phyloP scores from a whole-genome alignment of 2,797 vertebrate species.

The Notolepis coatsorum region DNA sequence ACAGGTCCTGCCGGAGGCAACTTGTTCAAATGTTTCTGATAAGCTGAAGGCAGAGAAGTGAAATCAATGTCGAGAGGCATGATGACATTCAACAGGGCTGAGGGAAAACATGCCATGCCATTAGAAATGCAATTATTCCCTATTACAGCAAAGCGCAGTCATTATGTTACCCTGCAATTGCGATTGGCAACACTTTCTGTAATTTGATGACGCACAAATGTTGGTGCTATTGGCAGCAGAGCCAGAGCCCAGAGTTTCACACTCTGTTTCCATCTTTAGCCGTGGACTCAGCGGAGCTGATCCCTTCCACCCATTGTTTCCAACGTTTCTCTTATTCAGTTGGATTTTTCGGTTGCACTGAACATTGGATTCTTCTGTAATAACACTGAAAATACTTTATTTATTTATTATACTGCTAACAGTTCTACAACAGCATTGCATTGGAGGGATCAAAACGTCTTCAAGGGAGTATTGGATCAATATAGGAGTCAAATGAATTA shows the following conservation, averaged over 20 bases:
- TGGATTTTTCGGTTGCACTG: conserved; percentile 12
- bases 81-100: conserved; percentile 47
- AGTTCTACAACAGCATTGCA: conserved; percentile 8
- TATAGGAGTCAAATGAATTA: not conserved
- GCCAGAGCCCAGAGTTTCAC: conserved; percentile 44
- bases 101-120: conserved; percentile 61
- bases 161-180: conserved; percentile 75
- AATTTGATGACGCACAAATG: conserved; percentile 77
- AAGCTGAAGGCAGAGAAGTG: conserved; percentile 22
- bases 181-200: conserved; percentile 71
- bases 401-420: conserved; percentile 17
- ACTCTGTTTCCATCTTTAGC: conserved; percentile 62
- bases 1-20: too few relatives aligned
- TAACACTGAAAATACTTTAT: conserved; percentile 29
- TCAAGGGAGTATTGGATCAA: not conserved
- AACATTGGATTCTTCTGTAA: conserved; percentile 33
- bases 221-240: conserved; percentile 62
- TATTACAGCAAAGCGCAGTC: conserved; percentile 74
- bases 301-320: conserved; percentile 47
- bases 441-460: not conserved
- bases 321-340: conserved; percentile 27
- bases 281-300: conserved; percentile 57
- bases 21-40: conserved; percentile 54
- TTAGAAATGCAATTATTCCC: conserved; percentile 75
- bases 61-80: conserved; percentile 36